Evolutionary conservation across 1,140 invertebrate genomes (phyloP), one percentile per base, ranked within the genome.

Genomic region (Drosophila ananassae): DNA sequence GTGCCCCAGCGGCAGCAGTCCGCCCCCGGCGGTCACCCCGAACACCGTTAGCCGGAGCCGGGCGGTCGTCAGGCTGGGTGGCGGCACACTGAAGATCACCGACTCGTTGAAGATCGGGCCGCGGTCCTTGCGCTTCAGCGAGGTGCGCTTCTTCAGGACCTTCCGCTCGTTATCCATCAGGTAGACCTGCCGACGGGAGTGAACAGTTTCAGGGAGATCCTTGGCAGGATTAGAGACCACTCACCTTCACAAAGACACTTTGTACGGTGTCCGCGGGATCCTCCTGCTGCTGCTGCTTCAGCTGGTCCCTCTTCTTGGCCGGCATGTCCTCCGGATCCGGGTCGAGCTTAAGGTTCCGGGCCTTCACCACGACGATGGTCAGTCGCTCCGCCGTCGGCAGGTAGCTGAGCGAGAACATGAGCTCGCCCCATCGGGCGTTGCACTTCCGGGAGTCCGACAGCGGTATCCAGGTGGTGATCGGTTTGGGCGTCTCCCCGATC

Each of bases 361-460:
- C 96, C 85, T 97, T 96, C 22, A 97, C 95, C 8, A 97, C 94
- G 12, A 97, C 96, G 3, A 97, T 95, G 0, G 96, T 97, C 2
- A 97, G 93, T 47, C 96, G 93, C 78, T 96, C 96, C 28, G 96
- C 95, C 44, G 95, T 96, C 5, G 95, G 95, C 66, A 97, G 92
- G 87, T 96, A 97, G 69, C 95, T 96, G 1, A 97, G 92, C 0
- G 96, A 97, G 77, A 97, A 95, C 95, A 97, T 96, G 41, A 97
- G 87, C 90, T 97, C 96, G 1, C 95, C 95, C 39, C 95, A 93
- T 52, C 94, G 93, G 10, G 94, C 94, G 68, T 93, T 93, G 51
- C 94, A 94, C 89, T 94, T 91, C 46, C 91, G 77, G 6, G 93
- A 92, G 41, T 93, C 92, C 9, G 92, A 89, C 2, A 94, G 75